These are phyloP conservation scores for Neoniphon sammara DNA, from an alignment of 2,797 vertebrate genomes.

Conservation along the genomic window DNA sequence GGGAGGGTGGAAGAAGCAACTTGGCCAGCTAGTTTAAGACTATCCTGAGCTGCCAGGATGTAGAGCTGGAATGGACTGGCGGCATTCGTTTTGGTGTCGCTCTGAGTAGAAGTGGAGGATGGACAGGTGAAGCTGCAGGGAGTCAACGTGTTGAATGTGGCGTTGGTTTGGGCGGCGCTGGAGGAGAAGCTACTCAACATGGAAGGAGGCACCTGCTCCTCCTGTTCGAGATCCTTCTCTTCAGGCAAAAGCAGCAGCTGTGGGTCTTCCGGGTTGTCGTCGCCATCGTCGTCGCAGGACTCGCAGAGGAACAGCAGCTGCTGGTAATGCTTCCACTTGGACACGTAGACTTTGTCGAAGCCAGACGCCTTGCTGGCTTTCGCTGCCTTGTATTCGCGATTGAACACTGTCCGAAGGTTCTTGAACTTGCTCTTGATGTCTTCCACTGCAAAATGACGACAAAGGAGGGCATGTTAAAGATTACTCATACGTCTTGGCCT, in stretches of 20 bases:
- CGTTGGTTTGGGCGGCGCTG: slow-evolving; percentile 30
- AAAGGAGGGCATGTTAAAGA: too few species aligned
- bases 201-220: slow-evolving; percentile 23
- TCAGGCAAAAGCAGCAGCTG: slow-evolving; percentile 26
- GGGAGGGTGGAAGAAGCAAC: not conserved
- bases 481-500: too few species aligned
- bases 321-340: slow-evolving; percentile 76
- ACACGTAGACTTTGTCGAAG: slow-evolving; percentile 51
- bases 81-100: not conserved
- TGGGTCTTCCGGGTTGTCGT: slow-evolving; percentile 36
- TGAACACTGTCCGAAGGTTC: slow-evolving; percentile 73
- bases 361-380: slow-evolving; percentile 17
- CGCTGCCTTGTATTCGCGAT: slow-evolving; percentile 65
- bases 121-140: not conserved
- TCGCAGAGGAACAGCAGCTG: slow-evolving; percentile 72
- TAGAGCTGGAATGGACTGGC: slow-evolving; percentile 14
- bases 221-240: slow-evolving; percentile 31
- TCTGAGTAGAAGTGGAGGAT: slow-evolving; percentile 4
- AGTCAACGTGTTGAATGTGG: not conserved
- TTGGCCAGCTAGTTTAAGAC: slow-evolving; percentile 1
- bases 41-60: slow-evolving; percentile 19
- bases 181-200: slow-evolving; percentile 43
- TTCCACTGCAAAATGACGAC: too few species aligned
- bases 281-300: slow-evolving; percentile 66
- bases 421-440: slow-evolving; percentile 76